Conservation (phyloP, 2,888 invertebrate genomes). For the Cetonia aurata region DNA sequence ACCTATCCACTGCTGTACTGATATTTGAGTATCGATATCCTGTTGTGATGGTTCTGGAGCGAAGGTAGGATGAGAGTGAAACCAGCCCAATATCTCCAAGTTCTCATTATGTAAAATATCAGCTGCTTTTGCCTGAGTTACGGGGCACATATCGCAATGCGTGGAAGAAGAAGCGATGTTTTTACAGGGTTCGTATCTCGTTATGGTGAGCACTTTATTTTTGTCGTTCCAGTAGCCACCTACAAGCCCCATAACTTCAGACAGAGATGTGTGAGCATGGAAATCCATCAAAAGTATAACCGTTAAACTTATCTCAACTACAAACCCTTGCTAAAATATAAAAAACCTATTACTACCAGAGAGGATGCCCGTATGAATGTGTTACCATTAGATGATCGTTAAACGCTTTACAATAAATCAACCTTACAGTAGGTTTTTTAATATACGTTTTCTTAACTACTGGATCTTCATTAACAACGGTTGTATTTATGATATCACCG, state of each 20-base stretch:
- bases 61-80: constrained; percentile 83
- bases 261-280: constrained; percentile 77
- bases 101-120: constrained; percentile 67
- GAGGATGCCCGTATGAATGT: too few species aligned
- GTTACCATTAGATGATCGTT: constrained; percentile 56
- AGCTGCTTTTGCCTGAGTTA: constrained; percentile 75
- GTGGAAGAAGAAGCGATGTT: constrained; percentile 75
- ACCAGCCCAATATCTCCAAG: constrained; percentile 76
- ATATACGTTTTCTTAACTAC: constrained; percentile 63
- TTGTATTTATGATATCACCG: constrained; percentile 70
- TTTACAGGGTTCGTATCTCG: constrained; percentile 73
- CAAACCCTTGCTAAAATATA: constrained; percentile 73
- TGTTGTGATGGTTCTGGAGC: constrained; percentile 77
- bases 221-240: constrained; percentile 70
- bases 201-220: constrained; percentile 65
- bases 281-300: constrained; percentile 76
- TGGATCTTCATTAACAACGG: constrained; percentile 63
- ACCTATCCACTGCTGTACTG: constrained; percentile 71
- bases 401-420: constrained; percentile 74
- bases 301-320: constrained; percentile 71
- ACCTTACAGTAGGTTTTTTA: constrained; percentile 68
- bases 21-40: constrained; percentile 76
- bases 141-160: constrained; percentile 85
- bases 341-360: neutral
- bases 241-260: constrained; percentile 82